Conservation (phyloP, 2,113 vertebrate species). For the Scomber colias region DNA sequence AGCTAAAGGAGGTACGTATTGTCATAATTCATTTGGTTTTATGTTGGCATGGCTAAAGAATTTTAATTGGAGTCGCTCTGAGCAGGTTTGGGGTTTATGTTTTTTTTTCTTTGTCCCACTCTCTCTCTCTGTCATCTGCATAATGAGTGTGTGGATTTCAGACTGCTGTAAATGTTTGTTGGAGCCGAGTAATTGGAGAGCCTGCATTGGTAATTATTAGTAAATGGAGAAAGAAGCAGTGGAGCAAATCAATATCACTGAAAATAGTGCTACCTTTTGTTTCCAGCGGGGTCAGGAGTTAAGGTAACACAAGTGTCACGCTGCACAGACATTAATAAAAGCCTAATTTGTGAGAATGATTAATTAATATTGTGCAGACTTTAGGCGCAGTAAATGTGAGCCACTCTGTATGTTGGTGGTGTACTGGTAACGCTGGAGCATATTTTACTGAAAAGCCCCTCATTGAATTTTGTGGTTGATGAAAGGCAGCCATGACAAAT, state of each 20-base stretch:
- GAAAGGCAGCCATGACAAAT: conserved; percentile 30
- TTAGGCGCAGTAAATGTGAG: conserved; percentile 9
- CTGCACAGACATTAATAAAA: conserved; percentile 57
- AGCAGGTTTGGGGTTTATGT: conserved; percentile 67
- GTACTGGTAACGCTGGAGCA: neutral
- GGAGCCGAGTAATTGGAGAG: conserved; percentile 80
- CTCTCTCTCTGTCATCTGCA: conserved; percentile 72
- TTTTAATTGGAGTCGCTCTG: conserved; percentile 84
- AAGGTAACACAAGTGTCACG: conserved; percentile 66
- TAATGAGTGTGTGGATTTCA: conserved; percentile 83
- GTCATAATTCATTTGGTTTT: conserved; percentile 72
- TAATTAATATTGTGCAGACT: conserved; percentile 55
- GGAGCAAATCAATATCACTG: conserved; percentile 80
- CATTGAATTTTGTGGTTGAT: conserved; percentile 25
- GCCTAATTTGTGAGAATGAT: conserved; percentile 51
- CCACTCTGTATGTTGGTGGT: conserved; percentile 23
- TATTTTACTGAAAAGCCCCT: conserved; percentile 20
- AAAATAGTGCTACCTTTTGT: conserved; percentile 61
- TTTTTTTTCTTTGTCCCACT: conserved; percentile 54
- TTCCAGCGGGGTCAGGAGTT: conserved; percentile 65
- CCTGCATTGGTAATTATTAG: conserved; percentile 84
- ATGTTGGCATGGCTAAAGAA: conserved; percentile 74
- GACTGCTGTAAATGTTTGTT: conserved; percentile 77
- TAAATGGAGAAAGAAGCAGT: conserved; percentile 81
- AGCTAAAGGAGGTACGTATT: conserved; percentile 52